Base-by-base conservation (phyloP, 2,797 vertebrate genomes). In the Myripristis murdjan region DNA sequence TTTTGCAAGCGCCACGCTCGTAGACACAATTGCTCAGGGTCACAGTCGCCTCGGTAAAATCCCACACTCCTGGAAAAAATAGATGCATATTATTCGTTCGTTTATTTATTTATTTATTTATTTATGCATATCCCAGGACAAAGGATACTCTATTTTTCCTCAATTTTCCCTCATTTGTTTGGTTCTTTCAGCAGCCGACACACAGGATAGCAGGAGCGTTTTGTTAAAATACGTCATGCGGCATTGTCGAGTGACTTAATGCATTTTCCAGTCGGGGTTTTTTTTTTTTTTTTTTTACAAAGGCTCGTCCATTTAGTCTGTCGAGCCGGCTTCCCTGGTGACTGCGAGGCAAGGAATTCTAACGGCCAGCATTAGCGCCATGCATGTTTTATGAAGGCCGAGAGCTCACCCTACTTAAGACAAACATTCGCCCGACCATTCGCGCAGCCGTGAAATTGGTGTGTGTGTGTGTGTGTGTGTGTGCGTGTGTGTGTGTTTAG, bases 361-460 rank as follows among this genome's bases (percentile, higher is more conserved):
- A 77, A 84, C 68, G 68, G 75, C 74, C 72, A 48, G 82, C 88
- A 87, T 90, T 90, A 89, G 77, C 62, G 1, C 24, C 81, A 83
- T 89, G 14, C 79, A 87, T 89, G 83, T 91, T 92, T 90, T 75
- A 87, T 82, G 77, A 87, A 82, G 79, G 59, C 76, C 41, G 41
- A 47, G 67, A 64, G 79, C 83, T 74, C 73, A 73, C 77, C 70
- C 86, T 64, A 64, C 72, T 85, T 75, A 82, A 79, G 73, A 63
- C 78, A 39, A 70, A 79, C 74, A 57, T 62, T 51, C 24, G 16
- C 62, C 2, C 46, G 63, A 43, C 35, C 56, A 5, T 46, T 65
- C 53, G 2, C 66, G 22, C 65, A 22, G 60, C 46, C 22, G 54
- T 77, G 64, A 87, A 74, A 79, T 67, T 65, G 72, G 20, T 54